Evolutionary conservation across 2,888 invertebrate genomes (phyloP).

Genomic region (Bimastos eiseni): DNA sequence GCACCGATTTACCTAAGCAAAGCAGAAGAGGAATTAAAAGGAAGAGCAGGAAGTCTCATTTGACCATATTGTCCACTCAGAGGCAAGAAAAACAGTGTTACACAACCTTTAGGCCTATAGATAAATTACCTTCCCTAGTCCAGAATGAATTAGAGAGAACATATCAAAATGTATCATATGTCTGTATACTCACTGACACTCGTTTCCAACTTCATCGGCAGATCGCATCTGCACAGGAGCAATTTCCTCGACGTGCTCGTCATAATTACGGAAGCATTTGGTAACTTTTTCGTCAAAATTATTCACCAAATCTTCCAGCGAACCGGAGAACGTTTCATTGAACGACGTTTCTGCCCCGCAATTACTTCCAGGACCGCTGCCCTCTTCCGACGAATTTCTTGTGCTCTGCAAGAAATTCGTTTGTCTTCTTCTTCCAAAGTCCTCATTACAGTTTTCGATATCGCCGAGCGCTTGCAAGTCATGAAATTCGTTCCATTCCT

Average conservation of each 20-base stretch:
- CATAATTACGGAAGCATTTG: constrained; percentile 95
- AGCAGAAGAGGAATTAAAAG: too few species aligned
- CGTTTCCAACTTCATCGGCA: constrained; percentile 98
- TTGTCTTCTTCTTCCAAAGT: neutral
- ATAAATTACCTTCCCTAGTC: neutral
- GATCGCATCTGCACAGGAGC: constrained; percentile 94
- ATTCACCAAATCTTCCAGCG: constrained; percentile 95
- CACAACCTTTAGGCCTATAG: neutral
- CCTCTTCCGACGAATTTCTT: neutral
- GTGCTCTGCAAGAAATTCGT: neutral
- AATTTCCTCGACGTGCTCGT: constrained; percentile 92
- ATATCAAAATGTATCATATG: neutral
- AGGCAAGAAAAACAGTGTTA: neutral
- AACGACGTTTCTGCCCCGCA: constrained; percentile 9
- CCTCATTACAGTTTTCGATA: constrained; percentile 24
- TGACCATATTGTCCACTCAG: neutral
- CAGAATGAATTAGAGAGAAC: neutral
- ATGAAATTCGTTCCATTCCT: constrained; percentile 74
- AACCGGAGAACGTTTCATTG: constrained; percentile 71
- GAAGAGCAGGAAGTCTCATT: too few species aligned
- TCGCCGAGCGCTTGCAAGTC: constrained; percentile 62
- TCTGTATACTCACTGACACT: constrained; percentile 90
- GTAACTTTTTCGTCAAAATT: constrained; percentile 98
- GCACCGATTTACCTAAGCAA: too few species aligned
- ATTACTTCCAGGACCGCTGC: neutral